Conservation (phyloP, 1,140 invertebrate genomes). For the Cotesia glomerata region DNA sequence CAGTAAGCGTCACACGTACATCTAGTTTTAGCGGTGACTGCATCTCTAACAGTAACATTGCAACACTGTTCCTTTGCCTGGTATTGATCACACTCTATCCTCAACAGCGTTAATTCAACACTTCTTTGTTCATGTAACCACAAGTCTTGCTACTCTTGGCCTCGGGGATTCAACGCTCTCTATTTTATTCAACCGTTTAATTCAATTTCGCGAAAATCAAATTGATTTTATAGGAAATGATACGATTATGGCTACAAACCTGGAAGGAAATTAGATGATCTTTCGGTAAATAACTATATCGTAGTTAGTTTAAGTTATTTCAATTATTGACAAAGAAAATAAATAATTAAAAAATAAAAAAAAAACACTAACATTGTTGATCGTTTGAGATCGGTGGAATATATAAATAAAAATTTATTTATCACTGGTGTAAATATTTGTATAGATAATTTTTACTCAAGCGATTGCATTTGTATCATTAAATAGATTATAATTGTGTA, state of each 20-base stretch:
- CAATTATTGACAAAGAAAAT: background rate
- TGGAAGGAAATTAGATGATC: background rate
- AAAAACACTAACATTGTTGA: background rate
- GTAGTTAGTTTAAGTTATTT: background rate
- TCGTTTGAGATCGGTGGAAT: background rate
- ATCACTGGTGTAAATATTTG: constrained; percentile 57
- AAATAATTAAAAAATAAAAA: background rate
- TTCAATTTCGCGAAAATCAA: background rate
- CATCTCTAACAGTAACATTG: constrained; percentile 45
- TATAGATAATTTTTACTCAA: constrained; percentile 54
- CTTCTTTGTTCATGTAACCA: constrained; percentile 10
- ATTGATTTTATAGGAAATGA: constrained; percentile 6
- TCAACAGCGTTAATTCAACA: constrained; percentile 41
- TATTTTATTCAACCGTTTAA: constrained; percentile 7
- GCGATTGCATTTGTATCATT: constrained; percentile 19
- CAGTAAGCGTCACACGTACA: constrained; percentile 66
- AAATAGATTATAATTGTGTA: constrained; percentile 4
- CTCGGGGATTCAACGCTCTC: background rate
- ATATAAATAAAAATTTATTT: background rate
- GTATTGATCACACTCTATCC: constrained; percentile 43
- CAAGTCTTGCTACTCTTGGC: background rate
- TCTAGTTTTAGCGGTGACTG: constrained; percentile 56
- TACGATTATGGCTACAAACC: background rate
- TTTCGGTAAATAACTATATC: background rate
- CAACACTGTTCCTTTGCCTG: constrained; percentile 49